These are phyloP conservation scores for Bathynomus jamesi DNA, from an alignment of 1,140 invertebrate genomes.

Conservation along the genomic window DNA sequence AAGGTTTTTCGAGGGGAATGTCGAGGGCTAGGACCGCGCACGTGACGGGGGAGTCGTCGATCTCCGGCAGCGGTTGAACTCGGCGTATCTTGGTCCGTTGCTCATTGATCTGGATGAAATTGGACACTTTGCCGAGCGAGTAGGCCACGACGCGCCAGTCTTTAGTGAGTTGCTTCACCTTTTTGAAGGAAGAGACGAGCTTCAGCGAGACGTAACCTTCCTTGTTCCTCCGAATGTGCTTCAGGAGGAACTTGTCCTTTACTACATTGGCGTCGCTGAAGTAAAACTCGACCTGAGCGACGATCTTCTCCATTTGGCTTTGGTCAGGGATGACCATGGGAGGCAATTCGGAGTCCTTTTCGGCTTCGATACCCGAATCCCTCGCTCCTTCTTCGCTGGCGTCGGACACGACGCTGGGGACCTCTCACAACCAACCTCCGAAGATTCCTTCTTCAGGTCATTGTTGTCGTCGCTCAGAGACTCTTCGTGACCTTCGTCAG, in stretches of 20 bases:
- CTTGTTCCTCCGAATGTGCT: constrained; percentile 87
- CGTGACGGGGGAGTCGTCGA: constrained; percentile 81
- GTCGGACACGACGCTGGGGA: constrained; percentile 31
- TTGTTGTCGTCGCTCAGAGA: constrained; percentile 15
- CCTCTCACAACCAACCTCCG: neutral
- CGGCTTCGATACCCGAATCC: constrained; percentile 38
- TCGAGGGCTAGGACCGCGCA: constrained; percentile 79
- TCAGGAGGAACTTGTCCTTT: constrained; percentile 88
- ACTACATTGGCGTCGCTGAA: constrained; percentile 90
- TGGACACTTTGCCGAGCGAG: constrained; percentile 63
- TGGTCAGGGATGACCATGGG: constrained; percentile 38
- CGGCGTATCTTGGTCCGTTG: constrained; percentile 82
- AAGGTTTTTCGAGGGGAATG: constrained; percentile 70
- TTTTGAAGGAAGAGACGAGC: constrained; percentile 84
- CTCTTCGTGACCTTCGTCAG: neutral
- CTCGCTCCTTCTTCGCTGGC: constrained; percentile 32
- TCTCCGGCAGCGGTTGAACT: constrained; percentile 71
- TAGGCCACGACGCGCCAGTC: constrained; percentile 86
- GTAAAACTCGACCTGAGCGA: constrained; percentile 82
- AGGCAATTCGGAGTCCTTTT: constrained; percentile 26
- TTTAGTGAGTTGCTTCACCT: constrained; percentile 82
- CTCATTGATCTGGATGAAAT: constrained; percentile 79
- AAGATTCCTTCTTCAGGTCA: neutral
- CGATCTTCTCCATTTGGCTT: constrained; percentile 47
- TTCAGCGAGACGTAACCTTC: constrained; percentile 91